These are phyloP conservation scores for Pangasius larnaudii DNA, from an alignment of 2,797 vertebrate species.

Conservation along the genomic window DNA sequence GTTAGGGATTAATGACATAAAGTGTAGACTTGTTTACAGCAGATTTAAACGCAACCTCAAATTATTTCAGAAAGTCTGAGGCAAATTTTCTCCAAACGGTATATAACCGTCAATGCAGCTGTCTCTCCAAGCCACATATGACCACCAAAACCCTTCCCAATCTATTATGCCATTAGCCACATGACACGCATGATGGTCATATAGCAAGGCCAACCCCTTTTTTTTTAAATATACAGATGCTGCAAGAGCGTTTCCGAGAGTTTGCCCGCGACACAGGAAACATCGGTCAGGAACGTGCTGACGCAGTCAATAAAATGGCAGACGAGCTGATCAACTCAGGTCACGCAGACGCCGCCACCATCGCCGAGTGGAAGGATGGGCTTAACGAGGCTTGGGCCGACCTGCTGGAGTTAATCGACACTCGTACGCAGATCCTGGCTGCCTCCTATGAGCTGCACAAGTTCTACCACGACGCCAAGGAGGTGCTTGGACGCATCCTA, in stretches of 20 bases:
- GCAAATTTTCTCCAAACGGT: background rate
- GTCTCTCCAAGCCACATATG: background rate
- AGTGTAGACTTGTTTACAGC: background rate
- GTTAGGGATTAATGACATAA: background rate
- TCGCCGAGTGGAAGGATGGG: slow-evolving; percentile 97
- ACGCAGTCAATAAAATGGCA: slow-evolving; percentile 90
- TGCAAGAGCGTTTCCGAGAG: slow-evolving; percentile 95
- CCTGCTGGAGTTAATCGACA: slow-evolving; percentile 96
- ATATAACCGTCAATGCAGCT: background rate
- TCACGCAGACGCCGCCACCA: slow-evolving; percentile 91
- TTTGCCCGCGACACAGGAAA: slow-evolving; percentile 95
- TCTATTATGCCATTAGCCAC: background rate
- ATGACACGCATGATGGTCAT: background rate
- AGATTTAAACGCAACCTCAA: background rate
- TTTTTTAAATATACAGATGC: slow-evolving; percentile 74
- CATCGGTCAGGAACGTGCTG: slow-evolving; percentile 96
- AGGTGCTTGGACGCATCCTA: slow-evolving; percentile 90
- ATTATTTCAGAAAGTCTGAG: background rate
- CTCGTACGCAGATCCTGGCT: slow-evolving; percentile 93
- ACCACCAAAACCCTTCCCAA: background rate
- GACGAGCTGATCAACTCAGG: slow-evolving; percentile 94
- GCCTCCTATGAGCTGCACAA: slow-evolving; percentile 97
- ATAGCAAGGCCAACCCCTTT: background rate
- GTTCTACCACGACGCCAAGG: slow-evolving; percentile 96
- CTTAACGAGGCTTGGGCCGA: slow-evolving; percentile 98